Conservation (phyloP, 1,140 invertebrate genomes). For the Calosoma granatense region DNA sequence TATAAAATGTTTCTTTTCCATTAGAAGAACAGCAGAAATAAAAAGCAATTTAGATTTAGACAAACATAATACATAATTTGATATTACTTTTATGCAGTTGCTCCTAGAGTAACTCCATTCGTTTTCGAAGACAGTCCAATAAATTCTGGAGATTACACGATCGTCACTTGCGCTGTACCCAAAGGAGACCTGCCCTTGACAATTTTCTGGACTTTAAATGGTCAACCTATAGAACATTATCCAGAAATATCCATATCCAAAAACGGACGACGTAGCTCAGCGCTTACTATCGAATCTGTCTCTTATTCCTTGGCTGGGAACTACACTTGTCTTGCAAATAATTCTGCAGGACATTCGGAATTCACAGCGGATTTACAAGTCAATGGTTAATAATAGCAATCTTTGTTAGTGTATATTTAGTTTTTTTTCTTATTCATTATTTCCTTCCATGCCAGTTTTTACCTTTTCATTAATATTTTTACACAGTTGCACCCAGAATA, state of each 20-base stretch:
- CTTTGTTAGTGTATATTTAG: conserved; percentile 5
- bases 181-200: conserved; percentile 58
- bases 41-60: too few relatives aligned
- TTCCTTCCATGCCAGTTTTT: neutral
- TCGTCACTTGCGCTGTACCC: conserved; percentile 59
- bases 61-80: too few relatives aligned
- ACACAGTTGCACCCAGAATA: conserved; percentile 52
- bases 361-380: conserved; percentile 22
- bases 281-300: conserved; percentile 39
- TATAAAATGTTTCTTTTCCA: too few relatives aligned
- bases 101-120: conserved; percentile 58
- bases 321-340: conserved; percentile 56
- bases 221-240: conserved; percentile 36
- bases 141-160: conserved; percentile 60
- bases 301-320: conserved; percentile 44
- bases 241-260: conserved; percentile 36
- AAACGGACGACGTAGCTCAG: conserved; percentile 37
- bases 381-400: conserved; percentile 16
- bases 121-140: conserved; percentile 54
- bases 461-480: neutral
- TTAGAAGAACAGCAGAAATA: too few relatives aligned
- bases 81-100: conserved; percentile 34
- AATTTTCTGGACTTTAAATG: conserved; percentile 55
- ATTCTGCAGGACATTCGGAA: conserved; percentile 48
- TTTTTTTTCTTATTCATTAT: neutral